Evolutionary conservation across 2,113 vertebrate species (phyloP).

Genomic region (Rattus rattus): DNA sequence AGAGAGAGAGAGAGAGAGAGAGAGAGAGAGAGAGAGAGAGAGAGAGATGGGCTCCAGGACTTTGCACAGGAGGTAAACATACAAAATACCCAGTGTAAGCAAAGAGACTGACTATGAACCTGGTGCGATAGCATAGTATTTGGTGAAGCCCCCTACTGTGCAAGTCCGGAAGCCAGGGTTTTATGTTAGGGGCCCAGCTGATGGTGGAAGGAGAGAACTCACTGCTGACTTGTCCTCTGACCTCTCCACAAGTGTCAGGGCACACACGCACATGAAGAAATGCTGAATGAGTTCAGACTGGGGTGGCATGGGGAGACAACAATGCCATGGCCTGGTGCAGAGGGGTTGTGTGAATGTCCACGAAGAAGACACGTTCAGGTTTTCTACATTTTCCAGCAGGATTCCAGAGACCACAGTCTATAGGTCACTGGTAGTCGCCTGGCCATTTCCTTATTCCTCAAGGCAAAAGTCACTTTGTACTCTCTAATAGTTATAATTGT

Average conservation of each 20-base stretch:
- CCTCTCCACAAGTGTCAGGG: neutral
- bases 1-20: no score
- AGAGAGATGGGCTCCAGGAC: neutral
- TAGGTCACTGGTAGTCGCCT: neutral
- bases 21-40: no score
- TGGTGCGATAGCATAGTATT: neutral
- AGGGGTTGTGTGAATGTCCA: neutral
- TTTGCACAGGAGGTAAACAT: neutral
- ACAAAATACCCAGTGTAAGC: no score
- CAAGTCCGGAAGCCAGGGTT: neutral
- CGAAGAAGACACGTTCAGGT: neutral
- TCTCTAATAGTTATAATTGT: neutral
- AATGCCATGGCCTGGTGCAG: neutral
- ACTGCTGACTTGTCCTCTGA: neutral
- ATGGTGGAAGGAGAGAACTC: neutral
- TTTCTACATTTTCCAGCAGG: neutral
- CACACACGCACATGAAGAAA: neutral
- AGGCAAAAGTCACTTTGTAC: neutral
- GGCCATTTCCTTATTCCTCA: neutral
- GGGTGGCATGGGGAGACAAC: neutral
- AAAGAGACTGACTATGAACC: no score
- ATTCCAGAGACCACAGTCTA: neutral
- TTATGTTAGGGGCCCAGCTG: neutral
- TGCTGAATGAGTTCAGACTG: neutral
- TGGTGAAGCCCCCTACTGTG: neutral